Percentiles rank a stretch among this genome's conserved stretches.
Conservation (phyloP, 2,797 vertebrate genomes). For the Anguilla obscura region DNA sequence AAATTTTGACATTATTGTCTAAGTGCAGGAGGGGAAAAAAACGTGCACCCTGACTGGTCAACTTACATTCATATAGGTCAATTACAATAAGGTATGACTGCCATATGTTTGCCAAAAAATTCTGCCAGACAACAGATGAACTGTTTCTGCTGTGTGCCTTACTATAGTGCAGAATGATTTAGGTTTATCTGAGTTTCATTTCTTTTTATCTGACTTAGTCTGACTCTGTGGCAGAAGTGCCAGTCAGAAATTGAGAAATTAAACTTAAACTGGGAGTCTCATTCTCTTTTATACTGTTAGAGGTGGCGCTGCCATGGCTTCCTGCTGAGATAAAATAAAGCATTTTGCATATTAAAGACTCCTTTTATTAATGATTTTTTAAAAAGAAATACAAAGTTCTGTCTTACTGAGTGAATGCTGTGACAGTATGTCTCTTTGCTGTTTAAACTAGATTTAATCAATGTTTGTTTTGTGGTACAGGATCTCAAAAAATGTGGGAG, state of each 20-base stretch:
- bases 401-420: background rate
- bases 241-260: background rate
- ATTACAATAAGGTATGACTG: background rate
- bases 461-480: background rate
- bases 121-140: background rate
- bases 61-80: background rate
- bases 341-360: background rate
- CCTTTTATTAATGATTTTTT: background rate
- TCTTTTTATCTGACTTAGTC: background rate
- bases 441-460: background rate
- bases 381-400: background rate
- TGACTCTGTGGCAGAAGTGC: constrained; percentile 1
- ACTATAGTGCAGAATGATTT: background rate
- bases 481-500: background rate
- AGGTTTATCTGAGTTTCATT: background rate
- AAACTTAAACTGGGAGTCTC: background rate
- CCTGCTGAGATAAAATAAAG: background rate
- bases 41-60: background rate
- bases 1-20: too few relatives aligned
- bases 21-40: too few relatives aligned
- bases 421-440: background rate
- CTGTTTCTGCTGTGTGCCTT: background rate
- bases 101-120: background rate
- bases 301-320: background rate
- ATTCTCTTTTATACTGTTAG: background rate